Evolutionary conservation across 1,140 invertebrate genomes (phyloP).

Genomic region (Planococcus citri): DNA sequence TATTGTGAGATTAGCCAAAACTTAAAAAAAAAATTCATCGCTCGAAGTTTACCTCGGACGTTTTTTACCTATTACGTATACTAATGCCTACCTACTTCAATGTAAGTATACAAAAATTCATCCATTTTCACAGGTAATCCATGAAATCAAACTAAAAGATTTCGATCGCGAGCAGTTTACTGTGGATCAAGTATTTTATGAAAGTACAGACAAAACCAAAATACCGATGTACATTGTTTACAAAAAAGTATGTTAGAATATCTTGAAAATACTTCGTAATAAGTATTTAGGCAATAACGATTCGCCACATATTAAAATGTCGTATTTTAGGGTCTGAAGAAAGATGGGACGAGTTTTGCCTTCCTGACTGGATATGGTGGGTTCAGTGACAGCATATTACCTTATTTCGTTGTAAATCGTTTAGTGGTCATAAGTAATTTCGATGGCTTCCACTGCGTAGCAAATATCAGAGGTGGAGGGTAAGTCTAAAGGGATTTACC

Average conservation of each 20-base stretch:
- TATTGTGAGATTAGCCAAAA: no score
- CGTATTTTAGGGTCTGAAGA: conserved; percentile 40
- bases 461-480: conserved; percentile 94
- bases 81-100: no score
- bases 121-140: conserved; percentile 47
- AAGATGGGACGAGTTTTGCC: conserved; percentile 59
- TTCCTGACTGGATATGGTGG: conserved; percentile 95
- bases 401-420: conserved; percentile 66
- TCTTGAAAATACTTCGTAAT: conserved; percentile 17
- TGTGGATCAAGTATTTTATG: conserved; percentile 60
- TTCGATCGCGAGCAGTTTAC: conserved; percentile 71
- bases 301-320: no score
- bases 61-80: no score
- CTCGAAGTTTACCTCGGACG: no score
- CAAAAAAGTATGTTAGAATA: conserved; percentile 53
- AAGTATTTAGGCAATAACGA: conserved; percentile 10
- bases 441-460: conserved; percentile 73
- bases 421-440: conserved; percentile 85
- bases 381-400: conserved; percentile 85
- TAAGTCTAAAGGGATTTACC: conserved; percentile 36
- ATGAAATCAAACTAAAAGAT: conserved; percentile 69
- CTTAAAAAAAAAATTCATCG: no score
- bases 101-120: no score
- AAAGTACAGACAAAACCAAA: conserved; percentile 86
- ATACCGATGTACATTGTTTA: conserved; percentile 95